phyloP scores from a whole-genome alignment of 2,888 invertebrate species.

The Netelia melanura region DNA sequence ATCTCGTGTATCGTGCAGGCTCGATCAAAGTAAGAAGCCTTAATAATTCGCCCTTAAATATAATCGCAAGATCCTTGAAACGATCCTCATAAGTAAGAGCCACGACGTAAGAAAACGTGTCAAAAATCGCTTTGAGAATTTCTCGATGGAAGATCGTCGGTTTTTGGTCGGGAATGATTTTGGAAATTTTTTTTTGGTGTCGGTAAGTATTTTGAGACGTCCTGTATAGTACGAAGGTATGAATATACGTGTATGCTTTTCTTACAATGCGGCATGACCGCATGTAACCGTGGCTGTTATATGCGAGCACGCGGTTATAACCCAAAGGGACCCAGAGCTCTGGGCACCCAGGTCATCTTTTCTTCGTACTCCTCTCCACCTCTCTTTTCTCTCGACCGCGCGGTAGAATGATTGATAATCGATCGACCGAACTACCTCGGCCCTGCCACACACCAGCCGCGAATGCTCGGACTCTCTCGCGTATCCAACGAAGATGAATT shows the following conservation, averaged over 20 bases:
- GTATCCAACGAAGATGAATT: constrained; percentile 82
- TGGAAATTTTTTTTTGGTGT: background rate
- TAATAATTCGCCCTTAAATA: background rate
- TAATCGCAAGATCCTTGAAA: background rate
- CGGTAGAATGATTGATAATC: constrained; percentile 81
- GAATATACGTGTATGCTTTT: constrained; percentile 28
- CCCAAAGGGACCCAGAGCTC: constrained; percentile 25
- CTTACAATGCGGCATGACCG: constrained; percentile 4
- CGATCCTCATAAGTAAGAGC: background rate
- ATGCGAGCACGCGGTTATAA: constrained; percentile 25
- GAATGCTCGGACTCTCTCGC: constrained; percentile 74
- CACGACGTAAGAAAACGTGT: background rate
- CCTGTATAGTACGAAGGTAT: constrained; percentile 14
- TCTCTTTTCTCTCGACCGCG: constrained; percentile 35
- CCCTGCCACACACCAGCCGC: constrained; percentile 40
- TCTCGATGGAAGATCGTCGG: background rate
- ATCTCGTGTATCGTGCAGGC: constrained; percentile 36
- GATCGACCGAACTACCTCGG: constrained; percentile 77
- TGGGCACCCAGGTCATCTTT: constrained; percentile 45
- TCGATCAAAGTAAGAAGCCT: constrained; percentile 16
- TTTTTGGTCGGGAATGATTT: background rate
- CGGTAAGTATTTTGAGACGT: background rate
- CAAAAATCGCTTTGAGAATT: background rate
- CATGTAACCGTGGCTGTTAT: constrained; percentile 1
- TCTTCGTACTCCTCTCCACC: background rate